Evolutionary conservation across 2,797 vertebrate species (phyloP).

Genomic region (Sciurus vulgaris): DNA sequence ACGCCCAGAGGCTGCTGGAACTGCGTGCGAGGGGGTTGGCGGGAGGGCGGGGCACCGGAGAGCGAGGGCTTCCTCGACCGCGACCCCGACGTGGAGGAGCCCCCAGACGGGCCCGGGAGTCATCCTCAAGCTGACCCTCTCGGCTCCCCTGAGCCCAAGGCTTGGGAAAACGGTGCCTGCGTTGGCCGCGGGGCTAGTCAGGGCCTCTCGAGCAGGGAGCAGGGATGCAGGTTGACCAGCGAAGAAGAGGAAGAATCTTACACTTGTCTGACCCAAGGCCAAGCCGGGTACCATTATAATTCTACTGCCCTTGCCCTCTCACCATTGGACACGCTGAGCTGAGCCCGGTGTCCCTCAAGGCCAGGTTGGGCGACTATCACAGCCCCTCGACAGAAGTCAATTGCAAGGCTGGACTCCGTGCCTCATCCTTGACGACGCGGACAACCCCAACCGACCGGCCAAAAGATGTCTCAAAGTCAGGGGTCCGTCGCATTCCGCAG

Average conservation of each 20-base stretch:
- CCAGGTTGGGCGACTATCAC: not conserved
- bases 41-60: slow-evolving; percentile 39
- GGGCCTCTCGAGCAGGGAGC: not conserved
- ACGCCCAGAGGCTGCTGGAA: slow-evolving; percentile 68
- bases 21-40: slow-evolving; percentile 41
- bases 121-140: not conserved
- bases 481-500: not conserved
- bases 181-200: not conserved
- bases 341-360: not conserved
- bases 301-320: not conserved
- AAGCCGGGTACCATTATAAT: not conserved
- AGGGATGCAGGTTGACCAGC: not conserved
- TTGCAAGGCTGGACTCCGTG: not conserved
- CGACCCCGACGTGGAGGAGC: not conserved
- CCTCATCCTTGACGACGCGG: not conserved
- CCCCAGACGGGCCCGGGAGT: not conserved
- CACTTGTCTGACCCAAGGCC: not conserved
- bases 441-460: not conserved
- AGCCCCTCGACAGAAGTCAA: slow-evolving; percentile 42
- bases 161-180: not conserved
- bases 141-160: not conserved
- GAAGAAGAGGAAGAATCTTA: not conserved
- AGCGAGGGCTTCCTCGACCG: not conserved
- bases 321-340: not conserved
- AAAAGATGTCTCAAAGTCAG: not conserved